Evolutionary conservation across 2,797 vertebrate genomes (phyloP).

Genomic region (Amblyraja radiata): DNA sequence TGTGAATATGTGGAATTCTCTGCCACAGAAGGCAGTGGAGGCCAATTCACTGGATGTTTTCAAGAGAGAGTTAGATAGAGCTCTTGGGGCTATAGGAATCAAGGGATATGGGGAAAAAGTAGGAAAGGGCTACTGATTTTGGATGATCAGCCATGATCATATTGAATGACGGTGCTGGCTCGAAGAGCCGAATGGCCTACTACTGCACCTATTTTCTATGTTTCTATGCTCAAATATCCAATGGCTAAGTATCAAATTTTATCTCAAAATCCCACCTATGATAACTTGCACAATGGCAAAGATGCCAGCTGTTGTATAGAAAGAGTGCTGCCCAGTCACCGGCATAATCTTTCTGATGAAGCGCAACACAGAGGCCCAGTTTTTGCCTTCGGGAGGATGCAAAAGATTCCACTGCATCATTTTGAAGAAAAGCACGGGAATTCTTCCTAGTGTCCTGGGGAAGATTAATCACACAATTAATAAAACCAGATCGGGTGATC

Average conservation of each 20-base stretch:
- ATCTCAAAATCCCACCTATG: neutral
- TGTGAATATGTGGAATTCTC: too few species aligned
- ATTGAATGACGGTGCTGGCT: too few species aligned
- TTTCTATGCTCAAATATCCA: too few species aligned
- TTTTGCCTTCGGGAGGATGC: neutral
- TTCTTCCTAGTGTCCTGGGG: neutral
- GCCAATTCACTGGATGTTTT: too few species aligned
- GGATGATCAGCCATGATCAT: too few species aligned
- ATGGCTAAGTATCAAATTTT: neutral
- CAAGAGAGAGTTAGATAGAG: too few species aligned
- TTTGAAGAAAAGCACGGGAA: neutral
- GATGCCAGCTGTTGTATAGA: neutral
- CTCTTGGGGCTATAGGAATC: too few species aligned
- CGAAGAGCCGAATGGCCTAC: too few species aligned
- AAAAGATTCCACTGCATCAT: neutral
- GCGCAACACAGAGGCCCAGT: neutral
- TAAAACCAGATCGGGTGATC: neutral
- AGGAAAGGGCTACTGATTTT: too few species aligned
- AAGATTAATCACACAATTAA: neutral
- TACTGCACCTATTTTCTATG: too few species aligned
- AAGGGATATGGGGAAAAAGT: too few species aligned
- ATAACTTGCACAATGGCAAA: neutral
- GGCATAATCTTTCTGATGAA: neutral
- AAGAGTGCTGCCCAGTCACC: neutral
- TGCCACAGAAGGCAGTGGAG: too few species aligned